Evolutionary conservation across 2,797 vertebrate genomes (phyloP).

Genomic region (Enteromius fasciolatus): DNA sequence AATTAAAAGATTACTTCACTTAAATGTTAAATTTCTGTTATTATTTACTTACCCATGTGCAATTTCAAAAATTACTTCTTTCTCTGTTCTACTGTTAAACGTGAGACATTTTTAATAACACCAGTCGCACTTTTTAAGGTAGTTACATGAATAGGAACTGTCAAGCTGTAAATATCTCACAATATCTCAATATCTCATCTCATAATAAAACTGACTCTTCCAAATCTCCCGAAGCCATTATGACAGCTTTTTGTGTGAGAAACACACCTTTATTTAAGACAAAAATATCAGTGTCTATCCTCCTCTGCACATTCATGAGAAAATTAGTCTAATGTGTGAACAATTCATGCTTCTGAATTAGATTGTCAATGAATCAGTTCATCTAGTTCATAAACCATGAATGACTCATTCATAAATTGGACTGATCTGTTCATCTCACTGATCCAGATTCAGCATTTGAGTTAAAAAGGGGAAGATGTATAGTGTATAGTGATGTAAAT

Average conservation of each 20-base stretch:
- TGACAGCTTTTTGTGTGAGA: not conserved
- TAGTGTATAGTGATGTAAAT: not conserved
- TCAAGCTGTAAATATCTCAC: no score
- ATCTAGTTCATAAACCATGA: not conserved
- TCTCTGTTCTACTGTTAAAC: not conserved
- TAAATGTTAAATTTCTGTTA: not conserved
- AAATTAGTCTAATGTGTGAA: not conserved
- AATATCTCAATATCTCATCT: no score
- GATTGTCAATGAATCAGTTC: not conserved
- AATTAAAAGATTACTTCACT: conserved; percentile 55
- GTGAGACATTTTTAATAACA: no score
- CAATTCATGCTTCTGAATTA: not conserved
- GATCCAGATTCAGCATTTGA: not conserved
- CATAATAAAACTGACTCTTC: no score
- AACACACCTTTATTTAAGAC: not conserved
- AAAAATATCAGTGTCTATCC: not conserved
- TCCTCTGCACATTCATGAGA: not conserved
- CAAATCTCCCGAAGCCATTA: no score
- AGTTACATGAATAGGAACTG: no score
- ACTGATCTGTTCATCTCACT: not conserved
- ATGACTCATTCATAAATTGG: not conserved
- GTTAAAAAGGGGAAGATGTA: not conserved
- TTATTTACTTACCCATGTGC: not conserved
- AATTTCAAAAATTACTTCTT: not conserved
- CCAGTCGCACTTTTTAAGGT: no score